phyloP scores from a whole-genome alignment of 1,140 invertebrate species.

The Cephus cinctus region DNA sequence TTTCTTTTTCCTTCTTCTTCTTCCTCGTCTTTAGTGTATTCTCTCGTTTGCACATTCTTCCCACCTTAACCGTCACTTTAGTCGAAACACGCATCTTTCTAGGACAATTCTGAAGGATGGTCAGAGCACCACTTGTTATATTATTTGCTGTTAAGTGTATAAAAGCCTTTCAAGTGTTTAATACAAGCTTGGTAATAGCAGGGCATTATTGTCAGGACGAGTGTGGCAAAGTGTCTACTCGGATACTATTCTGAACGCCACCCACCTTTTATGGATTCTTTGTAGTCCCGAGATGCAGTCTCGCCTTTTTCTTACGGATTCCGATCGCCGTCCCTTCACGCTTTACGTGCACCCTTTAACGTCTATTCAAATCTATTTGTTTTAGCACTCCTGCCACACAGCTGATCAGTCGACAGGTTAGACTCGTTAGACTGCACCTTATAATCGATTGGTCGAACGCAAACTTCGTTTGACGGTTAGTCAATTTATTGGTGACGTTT shows the following conservation, averaged over 20 bases:
- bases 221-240: slow-evolving; percentile 15
- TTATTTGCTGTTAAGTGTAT: slow-evolving; percentile 30
- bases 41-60: no score
- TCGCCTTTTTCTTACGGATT: slow-evolving; percentile 6
- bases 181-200: slow-evolving; percentile 23
- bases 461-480: no score
- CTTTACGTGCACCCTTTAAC: no score
- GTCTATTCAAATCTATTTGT: background rate
- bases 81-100: background rate
- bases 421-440: no score
- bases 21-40: no score
- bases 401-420: no score
- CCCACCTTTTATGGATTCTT: slow-evolving; percentile 12
- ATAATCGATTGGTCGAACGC: no score
- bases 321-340: background rate
- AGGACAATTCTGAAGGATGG: background rate
- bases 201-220: slow-evolving; percentile 20
- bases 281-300: slow-evolving; percentile 1
- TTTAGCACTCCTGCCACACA: no score
- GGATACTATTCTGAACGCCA: background rate
- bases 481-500: no score
- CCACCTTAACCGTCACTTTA: background rate
- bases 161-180: slow-evolving; percentile 33
- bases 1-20: no score
- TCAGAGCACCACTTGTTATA: slow-evolving; percentile 14